A percentile compares a stretch with the other conserved stretches of the same genome.
Evolutionary conservation across 2,888 invertebrate genomes (phyloP).

Genomic region (Latheticus oryzae): DNA sequence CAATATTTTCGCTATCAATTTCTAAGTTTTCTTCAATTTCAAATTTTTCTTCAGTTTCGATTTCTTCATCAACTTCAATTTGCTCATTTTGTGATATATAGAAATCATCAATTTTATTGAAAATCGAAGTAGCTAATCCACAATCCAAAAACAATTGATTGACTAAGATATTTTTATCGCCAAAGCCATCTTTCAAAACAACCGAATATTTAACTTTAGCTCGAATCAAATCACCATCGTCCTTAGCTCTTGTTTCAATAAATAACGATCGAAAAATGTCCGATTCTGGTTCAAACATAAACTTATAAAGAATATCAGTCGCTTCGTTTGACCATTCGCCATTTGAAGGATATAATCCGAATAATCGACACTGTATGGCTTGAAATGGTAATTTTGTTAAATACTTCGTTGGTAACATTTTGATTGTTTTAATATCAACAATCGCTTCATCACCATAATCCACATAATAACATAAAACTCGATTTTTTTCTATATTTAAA

Average conservation of each 20-base stretch:
- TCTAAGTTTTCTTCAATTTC: not conserved
- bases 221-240: conserved; percentile 62
- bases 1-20: not conserved
- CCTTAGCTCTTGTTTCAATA: conserved; percentile 63
- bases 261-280: conserved; percentile 65
- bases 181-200: conserved; percentile 66
- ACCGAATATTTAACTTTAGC: conserved; percentile 68
- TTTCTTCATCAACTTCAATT: not conserved
- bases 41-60: not conserved
- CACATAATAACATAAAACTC: conserved; percentile 71
- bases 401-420: conserved; percentile 67
- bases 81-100: conserved; percentile 43
- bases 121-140: conserved; percentile 64
- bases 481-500: conserved; percentile 59
- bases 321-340: conserved; percentile 69
- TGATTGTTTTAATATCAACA: conserved; percentile 64
- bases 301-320: conserved; percentile 68
- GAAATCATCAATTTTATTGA: conserved; percentile 47
- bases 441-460: conserved; percentile 72
- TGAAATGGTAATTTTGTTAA: conserved; percentile 70
- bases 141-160: conserved; percentile 68
- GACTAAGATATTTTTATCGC: conserved; percentile 64
- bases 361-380: conserved; percentile 73
- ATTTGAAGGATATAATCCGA: conserved; percentile 67
- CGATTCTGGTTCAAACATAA: conserved; percentile 62